A percentile compares a stretch with the other conserved stretches of the same genome.
Evolutionary conservation across 2,797 vertebrate genomes (phyloP).

Genomic region (Phrynocephalus vlangalii): DNA sequence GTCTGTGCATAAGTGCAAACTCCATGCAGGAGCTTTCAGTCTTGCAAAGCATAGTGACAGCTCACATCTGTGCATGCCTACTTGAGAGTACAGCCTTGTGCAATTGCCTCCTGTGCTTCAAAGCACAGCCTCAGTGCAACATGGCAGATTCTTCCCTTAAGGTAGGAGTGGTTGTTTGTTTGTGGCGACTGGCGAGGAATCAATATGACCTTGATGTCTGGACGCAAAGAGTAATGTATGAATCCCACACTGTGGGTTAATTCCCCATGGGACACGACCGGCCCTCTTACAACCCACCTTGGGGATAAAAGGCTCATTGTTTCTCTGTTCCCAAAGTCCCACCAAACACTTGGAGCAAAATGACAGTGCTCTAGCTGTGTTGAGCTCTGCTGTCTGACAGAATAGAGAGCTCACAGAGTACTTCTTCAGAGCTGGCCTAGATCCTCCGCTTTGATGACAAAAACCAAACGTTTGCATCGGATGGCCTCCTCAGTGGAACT

Average conservation of each 20-base stretch:
- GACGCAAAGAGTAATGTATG: too few species aligned
- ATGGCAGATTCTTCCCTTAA: too few species aligned
- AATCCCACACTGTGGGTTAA: not conserved
- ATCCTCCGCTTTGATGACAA: not conserved
- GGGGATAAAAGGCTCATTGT: not conserved
- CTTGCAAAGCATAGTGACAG: too few species aligned
- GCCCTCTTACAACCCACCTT: not conserved
- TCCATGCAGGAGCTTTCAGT: too few species aligned
- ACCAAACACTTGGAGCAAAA: not conserved
- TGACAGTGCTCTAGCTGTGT: not conserved
- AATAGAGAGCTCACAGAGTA: slow-evolving; percentile 28
- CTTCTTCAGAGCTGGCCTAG: not conserved
- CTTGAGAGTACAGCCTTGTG: too few species aligned
- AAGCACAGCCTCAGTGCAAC: too few species aligned
- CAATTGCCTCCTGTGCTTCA: too few species aligned
- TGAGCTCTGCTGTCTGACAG: not conserved
- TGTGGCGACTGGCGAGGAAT: not conserved
- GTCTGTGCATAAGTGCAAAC: too few species aligned
- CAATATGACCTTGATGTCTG: not conserved
- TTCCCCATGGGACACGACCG: not conserved
- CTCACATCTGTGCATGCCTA: too few species aligned
- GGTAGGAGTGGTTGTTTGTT: not conserved
- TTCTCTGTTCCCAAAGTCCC: not conserved
- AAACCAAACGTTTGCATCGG: slow-evolving; percentile 22
- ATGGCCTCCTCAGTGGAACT: slow-evolving; percentile 28